Evolutionary conservation across 2,113 vertebrate species (phyloP).

Genomic region (Odontophorus gujanensis): DNA sequence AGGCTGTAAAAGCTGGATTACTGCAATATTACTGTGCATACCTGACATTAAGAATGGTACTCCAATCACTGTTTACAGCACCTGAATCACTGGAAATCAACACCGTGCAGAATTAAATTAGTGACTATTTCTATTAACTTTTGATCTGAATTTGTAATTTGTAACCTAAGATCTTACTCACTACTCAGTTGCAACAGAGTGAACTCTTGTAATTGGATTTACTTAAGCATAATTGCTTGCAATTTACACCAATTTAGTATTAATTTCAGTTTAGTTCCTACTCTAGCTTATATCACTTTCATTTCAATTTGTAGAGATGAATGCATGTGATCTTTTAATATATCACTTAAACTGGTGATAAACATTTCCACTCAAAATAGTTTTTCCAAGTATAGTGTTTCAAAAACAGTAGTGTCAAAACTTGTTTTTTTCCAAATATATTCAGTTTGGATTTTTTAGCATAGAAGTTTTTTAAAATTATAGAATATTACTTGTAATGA

Average conservation of each 20-base stretch:
- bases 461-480: not conserved
- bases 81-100: not conserved
- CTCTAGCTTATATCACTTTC: not conserved
- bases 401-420: not conserved
- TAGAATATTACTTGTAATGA: not conserved
- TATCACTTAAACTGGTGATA: not conserved
- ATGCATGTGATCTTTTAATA: not conserved
- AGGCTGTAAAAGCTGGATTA: not conserved
- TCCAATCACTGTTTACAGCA: not conserved
- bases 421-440: not conserved
- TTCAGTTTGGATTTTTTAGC: not conserved
- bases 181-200: not conserved
- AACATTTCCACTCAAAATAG: not conserved
- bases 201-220: conserved; percentile 15
- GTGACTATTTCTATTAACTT: not conserved
- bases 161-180: not conserved
- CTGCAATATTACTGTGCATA: not conserved
- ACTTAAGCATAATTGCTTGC: not conserved
- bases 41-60: not conserved
- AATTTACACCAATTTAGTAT: not conserved
- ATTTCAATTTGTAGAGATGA: not conserved
- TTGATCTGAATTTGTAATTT: not conserved
- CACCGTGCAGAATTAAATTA: not conserved
- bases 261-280: not conserved
- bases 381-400: not conserved